A percentile compares a stretch with the other conserved stretches of the same genome.
These are phyloP conservation scores for Terebella lapidaria DNA, from an alignment of 2,888 invertebrate species.

Conservation along the genomic window DNA sequence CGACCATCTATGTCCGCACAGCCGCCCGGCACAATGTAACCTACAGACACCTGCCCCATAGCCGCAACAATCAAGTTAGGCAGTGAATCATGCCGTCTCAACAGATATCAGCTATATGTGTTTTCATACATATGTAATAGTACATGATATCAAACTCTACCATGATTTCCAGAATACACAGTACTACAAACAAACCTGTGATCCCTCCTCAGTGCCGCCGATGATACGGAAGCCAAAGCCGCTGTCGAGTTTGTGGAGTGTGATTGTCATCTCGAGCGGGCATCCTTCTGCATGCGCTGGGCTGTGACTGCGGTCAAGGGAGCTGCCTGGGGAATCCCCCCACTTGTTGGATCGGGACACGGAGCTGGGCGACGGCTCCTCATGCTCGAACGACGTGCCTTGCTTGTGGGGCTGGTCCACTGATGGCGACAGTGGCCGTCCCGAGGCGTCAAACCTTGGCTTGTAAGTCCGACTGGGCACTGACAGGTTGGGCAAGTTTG, in stretches of 20 bases:
- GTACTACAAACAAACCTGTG: constrained; percentile 72
- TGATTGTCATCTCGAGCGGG: constrained; percentile 67
- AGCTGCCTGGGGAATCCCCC: constrained; percentile 27
- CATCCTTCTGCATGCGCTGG: constrained; percentile 26
- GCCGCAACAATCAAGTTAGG: neutral
- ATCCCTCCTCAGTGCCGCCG: constrained; percentile 95
- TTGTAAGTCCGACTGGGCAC: neutral
- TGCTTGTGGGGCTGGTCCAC: constrained; percentile 41
- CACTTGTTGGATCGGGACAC: constrained; percentile 35
- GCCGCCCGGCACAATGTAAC: constrained; percentile 93
- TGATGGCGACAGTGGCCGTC: neutral
- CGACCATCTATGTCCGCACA: constrained; percentile 88
- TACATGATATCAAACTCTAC: too few species aligned
- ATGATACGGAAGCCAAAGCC: constrained; percentile 98
- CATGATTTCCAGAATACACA: too few species aligned
- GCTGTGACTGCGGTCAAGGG: constrained; percentile 18
- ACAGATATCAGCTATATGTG: too few species aligned
- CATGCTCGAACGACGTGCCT: constrained; percentile 63
- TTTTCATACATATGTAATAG: too few species aligned
- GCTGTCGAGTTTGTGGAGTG: constrained; percentile 79
- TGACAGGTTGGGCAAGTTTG: neutral
- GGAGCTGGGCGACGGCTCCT: constrained; percentile 56
- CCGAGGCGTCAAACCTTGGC: neutral
- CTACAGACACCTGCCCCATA: constrained; percentile 75
- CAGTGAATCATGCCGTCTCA: too few species aligned